Evolutionary conservation across 2,797 vertebrate genomes (phyloP).

Genomic region (Tokudaia tokunoshimensis): DNA sequence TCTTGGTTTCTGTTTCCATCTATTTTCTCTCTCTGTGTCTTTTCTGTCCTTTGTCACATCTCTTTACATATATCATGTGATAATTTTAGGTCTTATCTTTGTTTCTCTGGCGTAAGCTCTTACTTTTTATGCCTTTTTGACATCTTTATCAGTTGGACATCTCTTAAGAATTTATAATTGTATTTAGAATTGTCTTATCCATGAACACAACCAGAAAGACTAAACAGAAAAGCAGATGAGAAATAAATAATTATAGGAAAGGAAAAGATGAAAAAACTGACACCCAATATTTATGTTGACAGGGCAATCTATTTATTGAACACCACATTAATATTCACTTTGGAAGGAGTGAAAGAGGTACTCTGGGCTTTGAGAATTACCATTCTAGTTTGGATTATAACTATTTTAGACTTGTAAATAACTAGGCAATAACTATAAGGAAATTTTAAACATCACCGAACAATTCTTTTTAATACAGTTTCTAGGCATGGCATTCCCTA

Average conservation of each 20-base stretch:
- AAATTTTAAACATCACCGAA: constrained; percentile 25
- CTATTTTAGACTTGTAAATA: constrained; percentile 47
- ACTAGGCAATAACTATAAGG: background rate
- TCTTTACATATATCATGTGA: background rate
- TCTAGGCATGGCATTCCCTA: background rate
- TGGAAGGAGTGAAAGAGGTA: background rate
- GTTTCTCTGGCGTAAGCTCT: constrained; percentile 21
- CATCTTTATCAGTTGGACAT: constrained; percentile 27
- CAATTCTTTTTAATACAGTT: constrained; percentile 17
- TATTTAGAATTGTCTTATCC: constrained; percentile 42
- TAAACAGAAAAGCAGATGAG: constrained; percentile 14
- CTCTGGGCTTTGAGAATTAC: constrained; percentile 4
- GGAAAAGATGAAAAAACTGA: background rate
- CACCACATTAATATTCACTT: constrained; percentile 8
- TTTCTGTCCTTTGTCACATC: background rate
- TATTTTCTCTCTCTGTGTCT: background rate
- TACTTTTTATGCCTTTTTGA: constrained; percentile 29
- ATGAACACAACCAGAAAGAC: background rate
- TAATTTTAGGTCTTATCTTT: background rate
- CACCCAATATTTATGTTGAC: constrained; percentile 16
- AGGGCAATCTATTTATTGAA: background rate
- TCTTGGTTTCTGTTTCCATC: background rate
- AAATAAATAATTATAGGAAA: constrained; percentile 24
- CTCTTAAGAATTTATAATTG: constrained; percentile 35
- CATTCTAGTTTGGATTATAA: constrained; percentile 40